Base-by-base conservation (phyloP, 1,140 invertebrate genomes). In the Copidosoma floridanum region DNA sequence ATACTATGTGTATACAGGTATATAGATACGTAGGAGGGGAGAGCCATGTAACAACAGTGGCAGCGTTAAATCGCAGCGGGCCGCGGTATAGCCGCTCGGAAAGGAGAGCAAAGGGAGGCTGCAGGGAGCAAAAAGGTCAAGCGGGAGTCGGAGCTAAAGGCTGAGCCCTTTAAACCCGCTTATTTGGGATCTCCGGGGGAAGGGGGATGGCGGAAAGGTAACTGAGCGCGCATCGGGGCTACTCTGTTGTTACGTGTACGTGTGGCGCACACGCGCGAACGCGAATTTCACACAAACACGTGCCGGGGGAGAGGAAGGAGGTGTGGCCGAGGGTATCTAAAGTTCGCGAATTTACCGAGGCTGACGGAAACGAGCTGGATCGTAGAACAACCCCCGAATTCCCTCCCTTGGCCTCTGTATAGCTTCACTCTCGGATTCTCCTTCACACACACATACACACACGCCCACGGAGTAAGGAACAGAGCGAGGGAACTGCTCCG, bases 131-230 rank as follows among this genome's bases (percentile, higher is more conserved):
- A 57, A 63, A 37, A 46, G 41, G 57, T 57, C 43, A 48, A 54
- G 37, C 29, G 37, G 10, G 52, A 38, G 20, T n/a, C 21, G 23
- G 21, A 41, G 40, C 26, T 11, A 40, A 27, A 29, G 57, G 40
- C 66, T 71, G 68, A 71, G 69, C 70, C 69, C 63, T 71, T 71
- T 69, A 71, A 71, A 63, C 70, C 69, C 67, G 69, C 70, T 71
- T 71, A 70, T 69, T 71, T 59, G 50, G 57, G 57, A 59, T 59
- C 48, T 46, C 48, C 35, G 20, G 38, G 16, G 37, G 16, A 10
- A 16, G 16, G 18, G 14, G 18, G 16, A 27, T 16, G 56, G 56
- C 35, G 46, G 24, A 51, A 38, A 47, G 47, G 47, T 51, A 44
- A 51, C 47, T 4, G 47, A 43, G 56, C 26, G 38, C 35, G 14